Conservation (phyloP, 1,140 invertebrate species). For the Uloborus diversus region DNA sequence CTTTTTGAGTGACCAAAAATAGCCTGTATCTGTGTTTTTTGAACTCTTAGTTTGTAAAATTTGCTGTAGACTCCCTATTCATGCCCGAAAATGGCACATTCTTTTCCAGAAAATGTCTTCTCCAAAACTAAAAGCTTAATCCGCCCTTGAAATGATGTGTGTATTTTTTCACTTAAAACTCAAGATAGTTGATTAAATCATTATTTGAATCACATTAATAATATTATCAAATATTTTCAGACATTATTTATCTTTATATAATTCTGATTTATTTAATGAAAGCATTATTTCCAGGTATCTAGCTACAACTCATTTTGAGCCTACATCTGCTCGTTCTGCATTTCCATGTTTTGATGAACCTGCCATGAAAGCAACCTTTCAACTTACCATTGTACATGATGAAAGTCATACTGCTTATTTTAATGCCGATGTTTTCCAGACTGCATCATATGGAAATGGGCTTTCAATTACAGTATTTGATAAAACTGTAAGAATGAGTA, state of each 20-base stretch:
- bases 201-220: too few species aligned
- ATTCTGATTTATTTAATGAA: too few species aligned
- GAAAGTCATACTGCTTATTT: constrained; percentile 86
- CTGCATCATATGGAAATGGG: constrained; percentile 40
- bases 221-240: background rate
- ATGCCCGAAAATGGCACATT: too few species aligned
- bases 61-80: too few species aligned
- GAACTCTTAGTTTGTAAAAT: too few species aligned
- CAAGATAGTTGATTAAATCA: too few species aligned
- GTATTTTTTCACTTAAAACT: too few species aligned
- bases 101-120: too few species aligned
- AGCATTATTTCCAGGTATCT: constrained; percentile 77
- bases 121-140: too few species aligned
- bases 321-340: constrained; percentile 89
- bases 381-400: constrained; percentile 86
- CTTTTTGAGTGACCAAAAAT: too few species aligned
- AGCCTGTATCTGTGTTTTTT: too few species aligned
- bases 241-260: background rate
- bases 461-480: constrained; percentile 74
- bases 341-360: constrained; percentile 99
- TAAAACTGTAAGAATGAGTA: constrained; percentile 93
- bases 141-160: too few species aligned
- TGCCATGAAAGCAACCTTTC: constrained; percentile 91
- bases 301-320: constrained; percentile 94
- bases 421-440: constrained; percentile 67